These are phyloP conservation scores for Andrena camellia DNA, from an alignment of 2,888 invertebrate species.

Conservation along the genomic window DNA sequence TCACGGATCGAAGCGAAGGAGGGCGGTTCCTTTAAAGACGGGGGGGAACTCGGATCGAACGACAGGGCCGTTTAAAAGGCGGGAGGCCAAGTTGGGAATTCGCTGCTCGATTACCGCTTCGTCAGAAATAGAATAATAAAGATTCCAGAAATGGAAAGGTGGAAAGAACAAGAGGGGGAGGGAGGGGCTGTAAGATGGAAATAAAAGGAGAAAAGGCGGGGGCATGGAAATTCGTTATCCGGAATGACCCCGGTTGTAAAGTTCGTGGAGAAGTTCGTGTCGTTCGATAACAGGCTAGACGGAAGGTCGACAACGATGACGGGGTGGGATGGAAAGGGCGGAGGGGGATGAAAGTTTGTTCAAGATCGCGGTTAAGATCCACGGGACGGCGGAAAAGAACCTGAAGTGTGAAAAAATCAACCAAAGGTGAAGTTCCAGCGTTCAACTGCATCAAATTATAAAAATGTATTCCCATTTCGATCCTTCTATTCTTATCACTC, in stretches of 20 bases:
- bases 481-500: neutral
- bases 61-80: slow-evolving; percentile 15
- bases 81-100: slow-evolving; percentile 36
- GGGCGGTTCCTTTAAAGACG: neutral
- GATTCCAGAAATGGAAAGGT: slow-evolving; percentile 34
- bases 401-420: slow-evolving; percentile 42
- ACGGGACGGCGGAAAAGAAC: slow-evolving; percentile 25
- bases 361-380: slow-evolving; percentile 48
- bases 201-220: slow-evolving; percentile 43
- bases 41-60: slow-evolving; percentile 26
- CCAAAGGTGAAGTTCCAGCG: neutral
- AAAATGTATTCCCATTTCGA: neutral
- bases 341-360: slow-evolving; percentile 45
- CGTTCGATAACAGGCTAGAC: slow-evolving; percentile 69
- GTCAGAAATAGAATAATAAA: slow-evolving; percentile 56
- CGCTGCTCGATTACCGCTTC: slow-evolving; percentile 44
- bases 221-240: slow-evolving; percentile 65
- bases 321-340: slow-evolving; percentile 25
- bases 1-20: neutral
- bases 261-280: slow-evolving; percentile 63
- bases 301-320: slow-evolving; percentile 57
- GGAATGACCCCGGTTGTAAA: slow-evolving; percentile 68
- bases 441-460: too few relatives aligned
- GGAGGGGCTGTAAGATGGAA: neutral
- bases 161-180: slow-evolving; percentile 33